Percentiles rank a stretch among this genome's conserved stretches.
These are phyloP conservation scores for Sebastes wilsoni DNA, from an alignment of 2,797 vertebrate species.

Conservation along the genomic window DNA sequence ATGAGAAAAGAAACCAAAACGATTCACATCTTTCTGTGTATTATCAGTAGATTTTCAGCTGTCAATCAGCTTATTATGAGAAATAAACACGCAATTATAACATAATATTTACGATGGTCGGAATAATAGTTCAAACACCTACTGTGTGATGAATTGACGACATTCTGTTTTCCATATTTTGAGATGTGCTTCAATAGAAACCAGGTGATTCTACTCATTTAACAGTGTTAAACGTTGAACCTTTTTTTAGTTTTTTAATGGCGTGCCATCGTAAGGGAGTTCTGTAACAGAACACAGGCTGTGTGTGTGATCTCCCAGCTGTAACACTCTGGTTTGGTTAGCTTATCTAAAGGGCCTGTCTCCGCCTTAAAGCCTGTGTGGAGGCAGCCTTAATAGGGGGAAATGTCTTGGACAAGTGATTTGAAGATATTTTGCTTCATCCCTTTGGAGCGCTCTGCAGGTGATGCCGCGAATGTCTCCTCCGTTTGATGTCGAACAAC, in stretches of 20 bases:
- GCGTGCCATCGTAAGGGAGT: conserved; percentile 59
- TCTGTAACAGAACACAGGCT: conserved; percentile 69
- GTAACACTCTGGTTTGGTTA: conserved; percentile 82
- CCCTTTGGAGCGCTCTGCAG: conserved; percentile 94
- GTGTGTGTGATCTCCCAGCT: conserved; percentile 85
- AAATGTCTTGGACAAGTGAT: conserved; percentile 99
- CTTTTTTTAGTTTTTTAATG: conserved; percentile 59
- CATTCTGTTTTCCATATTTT: background rate
- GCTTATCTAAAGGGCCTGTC: conserved; percentile 85
- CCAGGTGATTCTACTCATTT: conserved; percentile 20
- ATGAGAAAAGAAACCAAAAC: background rate
- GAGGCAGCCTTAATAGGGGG: conserved; percentile 94
- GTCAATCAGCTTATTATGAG: background rate
- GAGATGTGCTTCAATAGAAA: conserved; percentile 15
- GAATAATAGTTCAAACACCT: background rate
- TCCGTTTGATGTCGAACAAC: conserved; percentile 97
- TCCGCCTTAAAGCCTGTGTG: conserved; percentile 90
- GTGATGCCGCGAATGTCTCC: conserved; percentile 90
- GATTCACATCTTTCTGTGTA: background rate
- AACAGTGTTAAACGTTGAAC: conserved; percentile 21
- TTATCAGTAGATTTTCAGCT: background rate
- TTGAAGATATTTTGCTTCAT: conserved; percentile 99
- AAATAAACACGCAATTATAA: background rate
- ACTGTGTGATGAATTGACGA: background rate
- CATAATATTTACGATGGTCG: background rate